Evolutionary conservation across 1,140 invertebrate genomes (phyloP).

Genomic region (Leguminivora glycinivorella): DNA sequence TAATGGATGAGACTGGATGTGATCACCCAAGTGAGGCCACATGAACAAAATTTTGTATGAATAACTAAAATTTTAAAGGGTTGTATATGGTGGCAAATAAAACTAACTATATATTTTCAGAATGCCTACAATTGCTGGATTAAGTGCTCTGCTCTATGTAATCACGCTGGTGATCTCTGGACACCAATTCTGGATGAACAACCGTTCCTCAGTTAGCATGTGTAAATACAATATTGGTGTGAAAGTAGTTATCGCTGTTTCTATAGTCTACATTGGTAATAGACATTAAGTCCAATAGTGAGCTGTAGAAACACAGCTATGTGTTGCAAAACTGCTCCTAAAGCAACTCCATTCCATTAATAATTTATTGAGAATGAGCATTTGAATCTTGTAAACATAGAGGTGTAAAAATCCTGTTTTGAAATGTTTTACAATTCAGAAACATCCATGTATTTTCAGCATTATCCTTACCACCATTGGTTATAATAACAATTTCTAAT

Average conservation of each 20-base stretch:
- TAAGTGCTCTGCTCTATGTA: constrained; percentile 92
- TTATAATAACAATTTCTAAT: not conserved
- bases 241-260: constrained; percentile 38
- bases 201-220: constrained; percentile 81
- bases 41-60: too few species aligned
- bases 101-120: constrained; percentile 75
- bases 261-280: not conserved
- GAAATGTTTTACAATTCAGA: not conserved
- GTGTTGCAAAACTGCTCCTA: constrained; percentile 48
- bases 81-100: too few species aligned
- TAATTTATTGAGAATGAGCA: constrained; percentile 37
- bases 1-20: too few species aligned
- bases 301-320: constrained; percentile 30
- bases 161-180: constrained; percentile 91
- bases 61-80: too few species aligned
- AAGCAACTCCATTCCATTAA: constrained; percentile 71
- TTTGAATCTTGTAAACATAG: constrained; percentile 28
- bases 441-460: not conserved
- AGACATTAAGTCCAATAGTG: not conserved
- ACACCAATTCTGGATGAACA: constrained; percentile 94
- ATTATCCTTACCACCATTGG: constrained; percentile 3
- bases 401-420: not conserved
- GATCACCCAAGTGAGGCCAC: too few species aligned
- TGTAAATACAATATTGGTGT: constrained; percentile 53
- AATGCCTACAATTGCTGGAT: constrained; percentile 97